phyloP scores from a whole-genome alignment of 2,113 vertebrate species.

The Origma solitaria region DNA sequence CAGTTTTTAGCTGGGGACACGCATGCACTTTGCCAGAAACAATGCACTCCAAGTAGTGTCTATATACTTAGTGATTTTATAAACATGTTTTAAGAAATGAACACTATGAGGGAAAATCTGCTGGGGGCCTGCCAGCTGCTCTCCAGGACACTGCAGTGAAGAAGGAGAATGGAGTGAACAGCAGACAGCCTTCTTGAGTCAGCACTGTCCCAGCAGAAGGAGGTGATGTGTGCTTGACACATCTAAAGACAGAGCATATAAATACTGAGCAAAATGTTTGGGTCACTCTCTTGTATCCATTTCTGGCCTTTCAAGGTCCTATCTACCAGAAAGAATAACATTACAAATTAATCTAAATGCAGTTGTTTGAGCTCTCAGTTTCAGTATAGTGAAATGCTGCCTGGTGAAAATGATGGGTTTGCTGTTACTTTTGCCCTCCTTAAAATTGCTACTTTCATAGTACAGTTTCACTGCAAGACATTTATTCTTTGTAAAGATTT shows the following conservation, averaged over 20 bases:
- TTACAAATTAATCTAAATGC: not conserved
- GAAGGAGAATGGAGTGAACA: too few species aligned
- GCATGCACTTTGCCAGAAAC: not conserved
- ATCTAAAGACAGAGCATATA: not conserved
- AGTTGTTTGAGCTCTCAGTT: not conserved
- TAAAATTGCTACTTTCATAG: not conserved
- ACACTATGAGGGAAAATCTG: too few species aligned
- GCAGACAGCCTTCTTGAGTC: too few species aligned
- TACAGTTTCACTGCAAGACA: not conserved
- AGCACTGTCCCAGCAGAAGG: too few species aligned
- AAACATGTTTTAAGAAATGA: not conserved
- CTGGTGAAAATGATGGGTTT: not conserved
- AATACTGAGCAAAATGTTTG: not conserved
- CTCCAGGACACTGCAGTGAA: too few species aligned
- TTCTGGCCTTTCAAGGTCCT: not conserved
- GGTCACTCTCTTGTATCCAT: not conserved
- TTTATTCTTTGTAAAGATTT: not conserved
- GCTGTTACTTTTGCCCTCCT: not conserved
- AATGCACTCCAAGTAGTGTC: not conserved
- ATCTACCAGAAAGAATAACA: not conserved
- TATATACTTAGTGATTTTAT: not conserved
- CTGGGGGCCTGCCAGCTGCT: too few species aligned
- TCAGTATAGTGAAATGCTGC: not conserved
- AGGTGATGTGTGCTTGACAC: too few species aligned
- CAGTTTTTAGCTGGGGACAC: not conserved